A percentile compares a stretch with the other conserved stretches of the same genome.
These are phyloP conservation scores for Coenobita brevimanus DNA, from an alignment of 1,140 invertebrate genomes.

Conservation along the genomic window DNA sequence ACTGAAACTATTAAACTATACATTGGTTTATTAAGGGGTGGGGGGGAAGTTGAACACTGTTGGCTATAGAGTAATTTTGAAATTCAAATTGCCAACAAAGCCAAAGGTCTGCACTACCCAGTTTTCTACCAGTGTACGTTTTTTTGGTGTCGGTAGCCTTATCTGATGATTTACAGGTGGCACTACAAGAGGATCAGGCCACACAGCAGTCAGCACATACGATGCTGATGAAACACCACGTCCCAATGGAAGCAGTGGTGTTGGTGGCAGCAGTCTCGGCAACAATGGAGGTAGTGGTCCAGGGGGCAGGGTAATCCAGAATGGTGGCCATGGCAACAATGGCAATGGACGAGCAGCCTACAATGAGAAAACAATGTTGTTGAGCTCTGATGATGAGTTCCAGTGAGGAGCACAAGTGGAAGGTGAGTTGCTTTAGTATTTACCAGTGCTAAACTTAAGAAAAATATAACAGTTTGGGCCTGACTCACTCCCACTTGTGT, in stretches of 20 bases:
- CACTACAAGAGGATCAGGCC: conserved; percentile 63
- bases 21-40: too few species aligned
- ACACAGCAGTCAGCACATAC: conserved; percentile 66
- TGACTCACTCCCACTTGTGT: too few species aligned
- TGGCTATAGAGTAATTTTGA: too few species aligned
- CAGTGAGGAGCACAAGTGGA: conserved; percentile 77
- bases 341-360: conserved; percentile 76
- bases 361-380: conserved; percentile 96
- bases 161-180: conserved; percentile 62
- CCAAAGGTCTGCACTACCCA: too few species aligned
- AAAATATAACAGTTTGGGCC: too few species aligned
- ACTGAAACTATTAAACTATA: too few species aligned
- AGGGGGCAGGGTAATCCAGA: conserved; percentile 23
- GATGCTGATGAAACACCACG: conserved; percentile 67
- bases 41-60: too few species aligned
- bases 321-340: conserved; percentile 57
- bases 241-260: conserved; percentile 66
- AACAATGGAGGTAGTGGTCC: conserved; percentile 45
- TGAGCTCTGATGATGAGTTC: conserved; percentile 97
- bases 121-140: too few species aligned
- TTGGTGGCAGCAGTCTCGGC: conserved; percentile 3
- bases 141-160: too few species aligned
- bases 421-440: neutral
- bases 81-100: too few species aligned
- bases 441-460: too few species aligned